Conservation (phyloP, 2,888 invertebrate species). For the Drosophila antonietae region DNA sequence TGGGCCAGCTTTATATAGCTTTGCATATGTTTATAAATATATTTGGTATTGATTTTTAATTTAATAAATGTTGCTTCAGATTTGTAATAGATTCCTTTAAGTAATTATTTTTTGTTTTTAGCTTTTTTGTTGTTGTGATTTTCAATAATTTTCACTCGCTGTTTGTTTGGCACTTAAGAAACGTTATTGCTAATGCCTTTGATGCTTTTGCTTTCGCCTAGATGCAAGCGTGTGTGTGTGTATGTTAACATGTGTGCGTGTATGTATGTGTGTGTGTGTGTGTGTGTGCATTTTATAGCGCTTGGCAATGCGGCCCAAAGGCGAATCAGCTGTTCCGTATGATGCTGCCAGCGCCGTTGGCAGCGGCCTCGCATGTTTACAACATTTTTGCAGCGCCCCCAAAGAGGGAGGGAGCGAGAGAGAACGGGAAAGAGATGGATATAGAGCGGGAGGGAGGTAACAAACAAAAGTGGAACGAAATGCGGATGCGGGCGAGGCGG, state of each 20-base stretch:
- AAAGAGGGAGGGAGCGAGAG: background rate
- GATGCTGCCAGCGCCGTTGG: conserved; percentile 33
- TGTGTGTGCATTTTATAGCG: conserved; percentile 30
- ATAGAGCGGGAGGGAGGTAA: background rate
- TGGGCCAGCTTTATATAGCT: background rate
- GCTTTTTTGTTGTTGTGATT: background rate
- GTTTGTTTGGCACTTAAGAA: conserved; percentile 16
- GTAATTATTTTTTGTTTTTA: background rate
- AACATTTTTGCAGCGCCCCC: conserved; percentile 52
- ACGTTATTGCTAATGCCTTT: conserved; percentile 29
- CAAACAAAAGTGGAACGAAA: background rate
- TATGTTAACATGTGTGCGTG: background rate
- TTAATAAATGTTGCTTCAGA: background rate
- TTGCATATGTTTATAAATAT: background rate
- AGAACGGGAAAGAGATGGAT: background rate
- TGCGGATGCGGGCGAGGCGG: conserved; percentile 14
- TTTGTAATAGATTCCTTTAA: background rate
- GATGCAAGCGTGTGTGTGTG: background rate
- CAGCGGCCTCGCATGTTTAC: conserved; percentile 71
- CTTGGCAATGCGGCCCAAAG: conserved; percentile 35
- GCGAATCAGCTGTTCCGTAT: conserved; percentile 62
- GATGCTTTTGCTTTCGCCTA: conserved; percentile 1
- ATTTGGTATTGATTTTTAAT: background rate
- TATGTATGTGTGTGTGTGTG: conserved; percentile 14
- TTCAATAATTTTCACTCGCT: conserved; percentile 5